Evolutionary conservation across 2,888 invertebrate genomes (phyloP), one percentile per base, ranked within the genome.

Genomic region (Watsonalla cultraria): DNA sequence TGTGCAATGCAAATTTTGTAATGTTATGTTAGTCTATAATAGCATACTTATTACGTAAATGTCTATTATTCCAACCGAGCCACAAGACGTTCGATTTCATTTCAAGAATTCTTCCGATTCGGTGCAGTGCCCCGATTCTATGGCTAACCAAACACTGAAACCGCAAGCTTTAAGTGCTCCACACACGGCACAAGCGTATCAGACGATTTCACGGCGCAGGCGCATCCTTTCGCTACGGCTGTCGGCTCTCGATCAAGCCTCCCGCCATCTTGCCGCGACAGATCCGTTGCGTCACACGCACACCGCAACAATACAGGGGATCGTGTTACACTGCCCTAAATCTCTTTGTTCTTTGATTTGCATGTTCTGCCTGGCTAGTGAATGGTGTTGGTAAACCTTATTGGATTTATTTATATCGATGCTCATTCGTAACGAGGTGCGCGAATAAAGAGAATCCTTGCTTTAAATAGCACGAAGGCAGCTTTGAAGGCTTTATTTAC

Each of bases 141-240:
- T 6, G 7, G 6, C 15, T 6, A 49, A 49, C 39, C 39, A 49
- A 48, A 39, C 39, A 39, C 39, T 49, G 39, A 49, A 49, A 49
- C 37, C 49, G 39, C 49, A 15, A 42, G 42, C 42, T 42, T 42
- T 42, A 42, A 42, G 42, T 42, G 39, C 49, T 39, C 49, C 37
- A 49, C 49, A 39, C 49, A 49, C 62, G 58, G 51, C 62, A 74
- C 72, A 73, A 74, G 70, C 72, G 78, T 84, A 85, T 83, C 83
- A 79, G 81, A 78, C 76, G 81, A 87, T 90, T 89, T 84, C 86
- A 86, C 83, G 82, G 80, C 74, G 74, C 82, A 60, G 68, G 86
- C 84, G 84, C 89, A 87, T 90, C 88, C 85, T 88, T 90, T 89
- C 86, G 86, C 79, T 78, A 86, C 80, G 86, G 83, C 78, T 84